Evolutionary conservation across 30 jellyfish, hydroid and myxozoan species (phyloP), one percentile per base, ranked within the genome.

Genomic region (Aurelia sp.): DNA sequence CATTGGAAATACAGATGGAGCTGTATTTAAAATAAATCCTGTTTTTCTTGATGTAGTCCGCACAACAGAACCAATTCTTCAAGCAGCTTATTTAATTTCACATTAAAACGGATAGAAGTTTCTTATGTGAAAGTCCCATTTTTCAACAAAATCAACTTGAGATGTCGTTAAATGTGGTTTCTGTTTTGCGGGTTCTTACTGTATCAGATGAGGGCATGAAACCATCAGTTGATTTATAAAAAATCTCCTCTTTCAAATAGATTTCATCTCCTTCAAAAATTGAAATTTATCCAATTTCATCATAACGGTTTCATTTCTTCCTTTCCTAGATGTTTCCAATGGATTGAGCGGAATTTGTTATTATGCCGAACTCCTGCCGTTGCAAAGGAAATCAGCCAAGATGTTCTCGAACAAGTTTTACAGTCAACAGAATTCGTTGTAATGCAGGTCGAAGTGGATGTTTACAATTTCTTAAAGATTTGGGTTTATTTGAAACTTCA

Each of bases 361-460:
- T 83, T 88, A 17, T 87, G 96, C 59, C 80, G 94, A n/a, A 93
- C 98, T 13, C 89, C 94, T 19, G 92, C 93, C 12, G 97, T 92
- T 5, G 97, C 96, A 16, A 88, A 83, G 59, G 88, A 87, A 33
- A 77, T 93, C 17, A 65, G 92, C 66, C 87, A 81, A 41, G 90
- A 76, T 12, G 85, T 93, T 16, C 73, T 93, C 5, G 84, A 87
- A 78, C 81, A 68, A 50, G 85, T 93, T 1, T 61, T 93, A 33
- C 84, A 27, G 70, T 93, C 98, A 17, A 72, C 89, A 8, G 87
- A 88, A 18, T 88, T 93, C 48, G 96, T 88, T 48, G 97, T 88
- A 33, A 93, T 93, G 98, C 98, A 93, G 53, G 98, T 93, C 17
- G 98, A 93, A 61, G 92, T 93, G 73, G 98, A 93, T 60, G 88